Percentiles rank a stretch among this genome's conserved stretches.
phyloP scores from a whole-genome alignment of 35 echinoderm and acorn worm genomes.

The Diadema setosum region DNA sequence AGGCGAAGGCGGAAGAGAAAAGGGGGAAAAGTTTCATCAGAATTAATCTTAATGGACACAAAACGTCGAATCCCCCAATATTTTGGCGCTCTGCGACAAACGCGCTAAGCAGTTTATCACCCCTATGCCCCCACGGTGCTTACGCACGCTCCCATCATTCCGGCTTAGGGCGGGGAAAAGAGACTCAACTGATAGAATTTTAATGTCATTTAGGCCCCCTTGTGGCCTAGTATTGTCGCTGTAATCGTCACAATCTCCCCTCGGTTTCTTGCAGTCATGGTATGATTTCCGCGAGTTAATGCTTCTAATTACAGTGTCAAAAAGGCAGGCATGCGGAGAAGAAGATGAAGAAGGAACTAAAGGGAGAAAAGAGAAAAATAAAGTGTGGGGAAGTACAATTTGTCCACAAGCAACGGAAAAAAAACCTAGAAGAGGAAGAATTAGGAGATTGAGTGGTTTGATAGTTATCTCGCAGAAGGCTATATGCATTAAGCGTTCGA shows the following conservation, averaged over 20 bases:
- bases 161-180: neutral
- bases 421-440: neutral
- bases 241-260: neutral
- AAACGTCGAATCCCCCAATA: neutral
- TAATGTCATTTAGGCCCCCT: neutral
- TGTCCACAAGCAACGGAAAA: neutral
- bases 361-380: neutral
- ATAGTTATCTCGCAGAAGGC: conserved; percentile 1
- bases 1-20: neutral
- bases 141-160: neutral
- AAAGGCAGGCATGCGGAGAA: neutral
- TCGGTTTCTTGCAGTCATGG: neutral
- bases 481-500: conserved; percentile 11
- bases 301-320: conserved; percentile 1
- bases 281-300: neutral
- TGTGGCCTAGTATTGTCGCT: neutral
- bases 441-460: neutral
- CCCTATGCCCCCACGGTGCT: no score
- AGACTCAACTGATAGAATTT: neutral
- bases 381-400: neutral
- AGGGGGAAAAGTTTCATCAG: neutral
- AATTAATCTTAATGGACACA: conserved; percentile 9
- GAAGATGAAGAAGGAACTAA: no score
- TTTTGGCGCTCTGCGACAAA: no score
- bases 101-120: no score